These are phyloP conservation scores for Acanthiza pusilla DNA, from an alignment of 2,797 vertebrate genomes.

Conservation along the genomic window DNA sequence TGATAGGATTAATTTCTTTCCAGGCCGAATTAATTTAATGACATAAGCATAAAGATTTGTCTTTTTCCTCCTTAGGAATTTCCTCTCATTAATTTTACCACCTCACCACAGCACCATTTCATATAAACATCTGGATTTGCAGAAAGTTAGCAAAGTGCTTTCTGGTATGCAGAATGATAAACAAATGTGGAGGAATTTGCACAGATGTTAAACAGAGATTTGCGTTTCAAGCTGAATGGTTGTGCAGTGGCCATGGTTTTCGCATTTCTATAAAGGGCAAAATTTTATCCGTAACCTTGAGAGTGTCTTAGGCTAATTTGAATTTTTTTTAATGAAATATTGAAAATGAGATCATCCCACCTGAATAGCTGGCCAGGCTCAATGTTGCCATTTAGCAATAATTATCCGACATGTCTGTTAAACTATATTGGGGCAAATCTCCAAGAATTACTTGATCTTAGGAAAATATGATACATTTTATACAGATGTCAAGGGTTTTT, in stretches of 20 bases:
- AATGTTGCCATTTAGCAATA: background rate
- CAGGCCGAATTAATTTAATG: background rate
- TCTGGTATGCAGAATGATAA: background rate
- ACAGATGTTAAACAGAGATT: background rate
- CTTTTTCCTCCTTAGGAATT: background rate
- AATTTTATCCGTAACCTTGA: background rate
- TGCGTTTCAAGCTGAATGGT: background rate
- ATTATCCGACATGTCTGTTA: background rate
- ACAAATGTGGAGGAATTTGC: background rate
- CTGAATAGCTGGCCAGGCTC: background rate
- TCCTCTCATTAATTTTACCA: background rate
- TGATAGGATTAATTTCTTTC: constrained; percentile 47
- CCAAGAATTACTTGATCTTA: background rate
- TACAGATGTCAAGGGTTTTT: background rate
- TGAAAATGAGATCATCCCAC: background rate
- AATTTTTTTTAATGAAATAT: background rate
- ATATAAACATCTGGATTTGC: background rate
- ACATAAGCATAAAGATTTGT: constrained; percentile 46
- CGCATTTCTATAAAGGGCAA: background rate
- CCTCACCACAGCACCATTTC: background rate
- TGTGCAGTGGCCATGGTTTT: background rate
- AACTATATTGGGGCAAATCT: background rate
- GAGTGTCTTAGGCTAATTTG: background rate
- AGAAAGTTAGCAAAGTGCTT: background rate
- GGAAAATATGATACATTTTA: background rate